Conservation (phyloP, 2,888 invertebrate species). For the Polydesmus complanatus region DNA sequence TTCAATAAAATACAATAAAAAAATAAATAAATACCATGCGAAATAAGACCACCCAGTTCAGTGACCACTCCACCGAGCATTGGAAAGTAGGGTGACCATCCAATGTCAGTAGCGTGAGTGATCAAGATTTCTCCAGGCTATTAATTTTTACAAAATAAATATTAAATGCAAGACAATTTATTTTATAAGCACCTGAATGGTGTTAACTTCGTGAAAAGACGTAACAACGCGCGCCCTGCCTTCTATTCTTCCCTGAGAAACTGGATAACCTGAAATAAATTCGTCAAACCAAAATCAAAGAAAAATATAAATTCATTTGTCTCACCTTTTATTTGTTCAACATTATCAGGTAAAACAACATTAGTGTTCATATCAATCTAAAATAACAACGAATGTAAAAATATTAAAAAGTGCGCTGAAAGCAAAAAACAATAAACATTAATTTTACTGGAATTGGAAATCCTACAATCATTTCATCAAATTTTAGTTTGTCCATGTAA, state of each 20-base stretch:
- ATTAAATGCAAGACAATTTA: neutral
- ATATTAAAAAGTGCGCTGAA: no score
- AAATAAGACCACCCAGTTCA: constrained; percentile 66
- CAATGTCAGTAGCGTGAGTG: constrained; percentile 62
- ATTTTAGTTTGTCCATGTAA: constrained; percentile 16
- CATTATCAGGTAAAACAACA: neutral
- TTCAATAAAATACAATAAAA: constrained; percentile 10
- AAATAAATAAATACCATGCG: no score
- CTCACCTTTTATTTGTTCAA: neutral
- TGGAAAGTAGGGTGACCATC: constrained; percentile 75
- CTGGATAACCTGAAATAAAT: neutral
- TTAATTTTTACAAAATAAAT: neutral
- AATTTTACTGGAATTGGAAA: constrained; percentile 19
- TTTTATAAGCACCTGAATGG: constrained; percentile 18
- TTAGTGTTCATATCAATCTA: neutral
- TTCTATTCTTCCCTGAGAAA: neutral
- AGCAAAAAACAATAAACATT: neutral
- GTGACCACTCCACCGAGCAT: constrained; percentile 62
- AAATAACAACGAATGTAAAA: no score
- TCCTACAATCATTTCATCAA: constrained; percentile 19
- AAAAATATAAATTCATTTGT: neutral
- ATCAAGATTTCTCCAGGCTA: constrained; percentile 56
- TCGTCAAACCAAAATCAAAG: neutral
- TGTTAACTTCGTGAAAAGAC: neutral
- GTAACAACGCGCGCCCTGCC: neutral